Evolutionary conservation across 2,888 invertebrate genomes (phyloP), one percentile per base, ranked within the genome.

Genomic region (Carcina quercana): DNA sequence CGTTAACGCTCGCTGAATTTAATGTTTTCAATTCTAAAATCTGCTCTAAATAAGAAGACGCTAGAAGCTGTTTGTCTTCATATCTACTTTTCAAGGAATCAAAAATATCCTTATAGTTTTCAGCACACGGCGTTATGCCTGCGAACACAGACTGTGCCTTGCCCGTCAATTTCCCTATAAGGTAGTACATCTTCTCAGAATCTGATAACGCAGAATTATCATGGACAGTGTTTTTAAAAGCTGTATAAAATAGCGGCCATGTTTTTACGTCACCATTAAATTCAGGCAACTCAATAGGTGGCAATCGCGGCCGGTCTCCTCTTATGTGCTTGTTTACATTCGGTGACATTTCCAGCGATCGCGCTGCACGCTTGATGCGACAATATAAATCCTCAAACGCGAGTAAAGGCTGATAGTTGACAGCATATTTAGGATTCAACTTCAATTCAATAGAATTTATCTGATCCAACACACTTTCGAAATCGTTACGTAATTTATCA

Each of bases 61-160:
- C 36, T 7, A 37, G 15, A n/a, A 21, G n/a, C 3, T 38, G 17
- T 25, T 34, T 40, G 21, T 40, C 40, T 4, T 43, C 31, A 24
- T 40, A 43, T 34, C 35, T 43, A 15, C 34, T 32, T 1, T 32
- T 17, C 8, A 43, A 15, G 5, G 34, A 20, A 7, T 43, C n/a
- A 3, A 25, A 36, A 5, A 43, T 28, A 4, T 35, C 10, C 1
- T 14, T 11, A 15, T 43, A 43, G 30, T 43, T 43, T 28, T 30
- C 35, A 2, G 30, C 38, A 12, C 28, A 28, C 13, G 35, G 38
- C 8, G 32, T 30, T 2, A 42, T 20, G 6, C 42, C 38, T 6
- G 38, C 17, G 11, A 26, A 34, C 1, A 32, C 34, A 3, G 31
- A 24, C 25, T 28, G 14, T 5, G 43, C 43, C 21, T 40, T 43